A percentile compares a stretch with the other conserved stretches of the same genome.
Conservation (phyloP, 2,113 vertebrate species). For the Oreochromis spilurus region DNA sequence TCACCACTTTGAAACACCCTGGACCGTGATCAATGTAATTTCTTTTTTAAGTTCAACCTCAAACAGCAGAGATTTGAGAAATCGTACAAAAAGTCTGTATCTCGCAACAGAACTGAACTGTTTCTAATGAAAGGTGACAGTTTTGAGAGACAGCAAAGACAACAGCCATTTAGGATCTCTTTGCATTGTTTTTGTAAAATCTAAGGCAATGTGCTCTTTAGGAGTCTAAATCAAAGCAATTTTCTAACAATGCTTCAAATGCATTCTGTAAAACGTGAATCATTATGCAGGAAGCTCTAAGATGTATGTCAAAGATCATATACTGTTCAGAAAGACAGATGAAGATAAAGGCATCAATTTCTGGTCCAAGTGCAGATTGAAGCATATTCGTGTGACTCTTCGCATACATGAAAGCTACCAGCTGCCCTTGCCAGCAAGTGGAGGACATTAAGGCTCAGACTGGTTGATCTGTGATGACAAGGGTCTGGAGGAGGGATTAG, state of each 20-base stretch:
- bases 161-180: constrained; percentile 42
- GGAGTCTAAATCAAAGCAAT: constrained; percentile 53
- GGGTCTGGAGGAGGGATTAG: constrained; percentile 67
- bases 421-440: constrained; percentile 59
- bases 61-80: constrained; percentile 61
- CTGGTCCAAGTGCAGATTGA: constrained; percentile 38
- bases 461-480: constrained; percentile 70
- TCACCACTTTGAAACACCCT: constrained; percentile 70
- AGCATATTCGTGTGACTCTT: constrained; percentile 61
- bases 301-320: constrained; percentile 37
- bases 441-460: constrained; percentile 60
- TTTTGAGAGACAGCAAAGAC: constrained; percentile 56
- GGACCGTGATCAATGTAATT: constrained; percentile 67
- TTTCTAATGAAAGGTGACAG: constrained; percentile 63
- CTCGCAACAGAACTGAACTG: constrained; percentile 33
- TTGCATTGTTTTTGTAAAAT: constrained; percentile 48
- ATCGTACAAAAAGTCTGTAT: constrained; percentile 46
- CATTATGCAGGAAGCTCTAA: constrained; percentile 13
- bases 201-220: constrained; percentile 51
- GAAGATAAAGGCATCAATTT: constrained; percentile 30
- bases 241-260: constrained; percentile 56
- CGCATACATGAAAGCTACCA: constrained; percentile 55
- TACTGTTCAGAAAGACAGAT: constrained; percentile 12
- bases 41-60: constrained; percentile 63
- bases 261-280: constrained; percentile 47